phyloP scores from a whole-genome alignment of 1,140 invertebrate genomes.

The Pseudomyrmex flavicornis region DNA sequence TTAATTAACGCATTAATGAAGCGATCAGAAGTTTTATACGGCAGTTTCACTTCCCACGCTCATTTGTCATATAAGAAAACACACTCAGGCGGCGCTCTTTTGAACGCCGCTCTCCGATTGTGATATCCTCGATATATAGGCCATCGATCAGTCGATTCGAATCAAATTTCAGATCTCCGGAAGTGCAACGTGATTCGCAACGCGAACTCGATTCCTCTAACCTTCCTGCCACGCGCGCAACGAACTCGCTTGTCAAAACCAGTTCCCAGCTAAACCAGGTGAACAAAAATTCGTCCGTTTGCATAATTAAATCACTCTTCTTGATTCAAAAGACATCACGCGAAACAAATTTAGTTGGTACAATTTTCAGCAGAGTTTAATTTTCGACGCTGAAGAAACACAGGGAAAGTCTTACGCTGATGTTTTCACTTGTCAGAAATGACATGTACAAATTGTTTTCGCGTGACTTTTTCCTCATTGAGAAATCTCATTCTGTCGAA shows the following conservation, averaged over 20 bases:
- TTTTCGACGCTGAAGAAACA: background rate
- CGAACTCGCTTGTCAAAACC: slow-evolving; percentile 4
- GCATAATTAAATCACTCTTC: background rate
- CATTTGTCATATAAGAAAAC: slow-evolving; percentile 35
- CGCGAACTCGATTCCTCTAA: slow-evolving; percentile 32
- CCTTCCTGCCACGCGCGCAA: slow-evolving; percentile 31
- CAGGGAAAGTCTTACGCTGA: background rate
- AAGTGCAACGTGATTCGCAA: slow-evolving; percentile 57
- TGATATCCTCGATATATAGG: slow-evolving; percentile 39
- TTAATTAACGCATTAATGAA: background rate
- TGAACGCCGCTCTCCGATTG: slow-evolving; percentile 15
- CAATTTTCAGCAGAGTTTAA: background rate
- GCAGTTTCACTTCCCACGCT: slow-evolving; percentile 14
- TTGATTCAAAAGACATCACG: background rate
- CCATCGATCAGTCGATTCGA: background rate
- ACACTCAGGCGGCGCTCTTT: background rate
- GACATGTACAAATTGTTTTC: background rate
- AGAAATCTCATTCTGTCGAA: background rate
- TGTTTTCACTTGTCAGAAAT: background rate
- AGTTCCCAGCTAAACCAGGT: background rate
- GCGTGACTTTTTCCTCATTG: background rate
- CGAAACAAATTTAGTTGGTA: background rate
- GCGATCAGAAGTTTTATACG: background rate
- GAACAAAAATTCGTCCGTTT: slow-evolving; percentile 23
- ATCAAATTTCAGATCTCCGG: slow-evolving; percentile 58